Percentiles rank a stretch among this genome's conserved stretches.
Conservation (phyloP, 1,140 invertebrate species). For the Thereuonema tuberculata region DNA sequence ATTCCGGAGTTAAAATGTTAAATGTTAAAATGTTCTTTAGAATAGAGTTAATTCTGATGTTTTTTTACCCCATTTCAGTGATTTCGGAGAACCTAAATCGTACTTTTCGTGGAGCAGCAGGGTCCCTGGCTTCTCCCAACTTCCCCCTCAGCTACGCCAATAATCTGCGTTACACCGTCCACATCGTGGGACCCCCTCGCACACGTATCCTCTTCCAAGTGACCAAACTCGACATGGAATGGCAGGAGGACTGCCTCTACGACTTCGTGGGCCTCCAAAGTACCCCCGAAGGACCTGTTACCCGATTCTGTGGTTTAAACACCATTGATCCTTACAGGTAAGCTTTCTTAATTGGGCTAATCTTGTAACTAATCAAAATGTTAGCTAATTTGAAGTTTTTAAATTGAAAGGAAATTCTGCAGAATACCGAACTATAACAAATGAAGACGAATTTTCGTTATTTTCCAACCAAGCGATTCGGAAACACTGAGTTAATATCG, state of each 20-base stretch:
- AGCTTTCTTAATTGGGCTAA: neutral
- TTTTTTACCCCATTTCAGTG: too few relatives aligned
- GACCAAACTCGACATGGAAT: constrained; percentile 49
- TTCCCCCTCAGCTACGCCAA: constrained; percentile 50
- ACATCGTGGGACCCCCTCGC: constrained; percentile 41
- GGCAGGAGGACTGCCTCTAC: constrained; percentile 57
- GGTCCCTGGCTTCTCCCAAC: constrained; percentile 43
- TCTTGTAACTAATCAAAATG: too few relatives aligned
- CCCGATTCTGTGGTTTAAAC: constrained; percentile 21
- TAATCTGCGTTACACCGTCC: constrained; percentile 48
- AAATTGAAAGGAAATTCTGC: too few relatives aligned
- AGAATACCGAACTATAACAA: too few relatives aligned
- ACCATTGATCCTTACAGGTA: constrained; percentile 19
- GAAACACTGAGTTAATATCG: too few relatives aligned
- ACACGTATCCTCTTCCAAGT: constrained; percentile 50
- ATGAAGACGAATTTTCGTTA: too few relatives aligned
- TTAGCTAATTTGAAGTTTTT: too few relatives aligned
- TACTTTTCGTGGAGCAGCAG: constrained; percentile 36
- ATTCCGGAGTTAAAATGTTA: too few relatives aligned
- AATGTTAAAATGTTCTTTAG: too few relatives aligned
- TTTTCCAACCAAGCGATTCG: too few relatives aligned
- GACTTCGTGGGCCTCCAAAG: constrained; percentile 48
- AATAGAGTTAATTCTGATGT: too few relatives aligned
- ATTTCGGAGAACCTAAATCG: constrained; percentile 26
- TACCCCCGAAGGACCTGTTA: constrained; percentile 16